These are phyloP conservation scores for Sylvicola cinctus DNA, from an alignment of 2,888 invertebrate genomes.

Conservation along the genomic window DNA sequence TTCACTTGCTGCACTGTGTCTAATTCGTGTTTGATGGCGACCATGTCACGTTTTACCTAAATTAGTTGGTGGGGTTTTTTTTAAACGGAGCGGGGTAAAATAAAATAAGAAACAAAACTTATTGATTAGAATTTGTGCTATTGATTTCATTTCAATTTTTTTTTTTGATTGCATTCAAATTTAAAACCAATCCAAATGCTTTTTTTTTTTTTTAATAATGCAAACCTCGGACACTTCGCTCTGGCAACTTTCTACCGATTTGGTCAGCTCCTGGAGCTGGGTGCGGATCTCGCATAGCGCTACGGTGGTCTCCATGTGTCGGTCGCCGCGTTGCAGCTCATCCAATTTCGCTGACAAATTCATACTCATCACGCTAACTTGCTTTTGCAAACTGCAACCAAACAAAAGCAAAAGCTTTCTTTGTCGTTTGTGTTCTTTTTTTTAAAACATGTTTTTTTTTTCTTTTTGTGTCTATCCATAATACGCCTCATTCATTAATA, in stretches of 20 bases:
- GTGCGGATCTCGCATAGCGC: conserved; percentile 84
- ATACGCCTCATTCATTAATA: not conserved
- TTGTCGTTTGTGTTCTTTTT: conserved; percentile 1
- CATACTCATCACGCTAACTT: conserved; percentile 96
- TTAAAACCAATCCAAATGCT: too few relatives aligned
- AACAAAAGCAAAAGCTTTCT: not conserved
- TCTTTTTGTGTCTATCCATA: too few relatives aligned
- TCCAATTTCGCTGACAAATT: conserved; percentile 86
- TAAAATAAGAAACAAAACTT: not conserved
- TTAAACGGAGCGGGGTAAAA: not conserved
- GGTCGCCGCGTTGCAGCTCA: conserved; percentile 76
- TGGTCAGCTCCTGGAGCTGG: conserved; percentile 81
- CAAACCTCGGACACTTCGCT: conserved; percentile 70
- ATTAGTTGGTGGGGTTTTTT: conserved; percentile 2
- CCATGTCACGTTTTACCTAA: conserved; percentile 82
- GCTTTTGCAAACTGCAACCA: conserved; percentile 71
- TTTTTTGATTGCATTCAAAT: too few relatives aligned
- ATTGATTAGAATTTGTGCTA: not conserved
- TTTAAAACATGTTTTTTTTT: not conserved
- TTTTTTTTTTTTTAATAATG: too few relatives aligned
- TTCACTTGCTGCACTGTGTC: conserved; percentile 89
- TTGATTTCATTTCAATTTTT: not conserved
- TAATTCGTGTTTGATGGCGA: conserved; percentile 82
- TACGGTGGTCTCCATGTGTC: conserved; percentile 81
- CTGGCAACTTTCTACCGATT: conserved; percentile 87